Evolutionary conservation across 2,113 vertebrate species (phyloP), one percentile per base, ranked within the genome.

Genomic region (Poecilia latipinna): DNA sequence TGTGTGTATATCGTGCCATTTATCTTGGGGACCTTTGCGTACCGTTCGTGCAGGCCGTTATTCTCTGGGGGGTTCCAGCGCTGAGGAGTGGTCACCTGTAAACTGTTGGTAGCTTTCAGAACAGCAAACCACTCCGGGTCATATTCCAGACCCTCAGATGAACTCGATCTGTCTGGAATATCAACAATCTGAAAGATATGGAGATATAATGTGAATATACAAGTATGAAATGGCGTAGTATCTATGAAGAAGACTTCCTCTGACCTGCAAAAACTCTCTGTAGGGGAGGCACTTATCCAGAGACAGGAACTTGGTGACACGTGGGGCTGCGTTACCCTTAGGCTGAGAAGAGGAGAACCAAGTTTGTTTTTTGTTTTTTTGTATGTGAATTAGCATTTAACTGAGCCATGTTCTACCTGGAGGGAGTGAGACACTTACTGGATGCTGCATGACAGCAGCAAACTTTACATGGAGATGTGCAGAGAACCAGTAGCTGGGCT

Each of bases 401-500:
- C 24, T 8, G 22, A n/a, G 7, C 1, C 5, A 57, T 17, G 2
- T 57, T 57, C 22, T 6, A 24, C 7, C 51, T 7, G 28, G 12
- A 12, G 33, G 35, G 44, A 6, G 1, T 28, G 37, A 8, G 33
- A 15, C 26, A 26, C 93, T 92, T 92, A 99, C 97, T 95, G 93
- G 89, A 66, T 99, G 98, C 77, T 98, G 94, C 96, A 97, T 96
- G 13, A 98, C 84, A 37, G 98, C 98, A 72, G 98, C 97, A 88
- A 98, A 99, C 78, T 99, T 99, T 66, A 99, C 98, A 0, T 99
- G 98, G 13, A 99, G 95, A 63, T 99, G 98, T 2, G 98, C 98
- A 0, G 98, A 97, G 91, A 99, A 99, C 98, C 98, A 99, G 84
- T 97, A 99, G 13, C 88, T 89, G 11, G 98, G 98, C 82, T 98